phyloP scores from a whole-genome alignment of 2,797 vertebrate genomes.

The Silurus lanzhouensis region DNA sequence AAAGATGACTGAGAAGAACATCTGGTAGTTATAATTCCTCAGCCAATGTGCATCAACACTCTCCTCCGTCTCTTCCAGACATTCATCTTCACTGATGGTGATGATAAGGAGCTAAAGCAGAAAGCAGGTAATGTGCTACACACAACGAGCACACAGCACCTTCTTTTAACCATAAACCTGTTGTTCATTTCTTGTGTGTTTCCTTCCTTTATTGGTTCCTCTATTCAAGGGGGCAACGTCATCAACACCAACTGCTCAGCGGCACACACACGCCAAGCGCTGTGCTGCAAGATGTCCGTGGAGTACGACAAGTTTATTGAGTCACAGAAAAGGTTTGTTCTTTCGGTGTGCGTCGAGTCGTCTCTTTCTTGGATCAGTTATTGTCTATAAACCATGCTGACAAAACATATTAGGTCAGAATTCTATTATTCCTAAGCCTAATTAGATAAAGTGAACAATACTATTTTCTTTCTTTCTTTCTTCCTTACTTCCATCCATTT shows the following conservation, averaged over 20 bases:
- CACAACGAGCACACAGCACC: too few relatives aligned
- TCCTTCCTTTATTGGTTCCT: not conserved
- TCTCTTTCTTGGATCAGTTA: too few relatives aligned
- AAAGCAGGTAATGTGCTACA: slow-evolving; percentile 74
- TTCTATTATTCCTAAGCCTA: not conserved
- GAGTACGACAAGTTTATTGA: slow-evolving; percentile 97
- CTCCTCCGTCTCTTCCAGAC: slow-evolving; percentile 76
- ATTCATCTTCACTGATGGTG: slow-evolving; percentile 92
- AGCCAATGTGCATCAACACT: not conserved
- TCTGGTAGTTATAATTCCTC: not conserved
- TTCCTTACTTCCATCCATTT: too few relatives aligned
- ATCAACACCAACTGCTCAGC: slow-evolving; percentile 98
- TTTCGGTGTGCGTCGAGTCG: too few relatives aligned
- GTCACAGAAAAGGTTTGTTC: slow-evolving; percentile 90
- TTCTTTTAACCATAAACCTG: too few relatives aligned
- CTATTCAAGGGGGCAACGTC: slow-evolving; percentile 77
- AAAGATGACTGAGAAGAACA: not conserved
- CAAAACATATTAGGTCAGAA: not conserved
- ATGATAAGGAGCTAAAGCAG: slow-evolving; percentile 82
- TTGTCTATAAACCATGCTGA: not conserved
- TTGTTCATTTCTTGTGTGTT: not conserved
- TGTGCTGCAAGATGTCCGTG: slow-evolving; percentile 99
- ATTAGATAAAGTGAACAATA: not conserved
- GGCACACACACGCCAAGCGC: slow-evolving; percentile 90
- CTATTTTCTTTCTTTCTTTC: too few relatives aligned